phyloP scores from a whole-genome alignment of 2,888 invertebrate species.

The Laspeyria flexula region DNA sequence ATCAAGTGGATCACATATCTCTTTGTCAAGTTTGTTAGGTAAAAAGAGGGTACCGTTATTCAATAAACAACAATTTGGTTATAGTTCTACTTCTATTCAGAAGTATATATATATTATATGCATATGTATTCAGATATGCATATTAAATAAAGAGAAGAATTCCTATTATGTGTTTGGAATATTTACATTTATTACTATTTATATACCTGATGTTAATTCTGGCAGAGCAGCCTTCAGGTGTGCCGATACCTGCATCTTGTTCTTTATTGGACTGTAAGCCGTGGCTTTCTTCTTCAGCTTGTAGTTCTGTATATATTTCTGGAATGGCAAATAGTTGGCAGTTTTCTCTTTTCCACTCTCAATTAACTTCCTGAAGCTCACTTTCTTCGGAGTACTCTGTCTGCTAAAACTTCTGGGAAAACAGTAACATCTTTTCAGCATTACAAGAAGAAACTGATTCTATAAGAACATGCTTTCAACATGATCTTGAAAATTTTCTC shows the following conservation, averaged over 20 bases:
- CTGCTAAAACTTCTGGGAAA: conserved; percentile 66
- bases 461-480: background rate
- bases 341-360: conserved; percentile 79
- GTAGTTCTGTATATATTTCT: conserved; percentile 76
- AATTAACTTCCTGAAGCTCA: conserved; percentile 77
- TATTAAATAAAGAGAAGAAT: too few relatives aligned
- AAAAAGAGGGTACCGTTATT: too few relatives aligned
- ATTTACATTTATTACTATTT: background rate
- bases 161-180: too few relatives aligned
- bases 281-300: conserved; percentile 72
- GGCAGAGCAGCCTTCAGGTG: conserved; percentile 69
- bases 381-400: conserved; percentile 80
- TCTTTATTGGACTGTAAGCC: conserved; percentile 73
- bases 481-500: background rate
- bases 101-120: too few relatives aligned
- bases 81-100: too few relatives aligned
- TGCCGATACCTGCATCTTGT: conserved; percentile 68
- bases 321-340: conserved; percentile 89
- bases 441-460: background rate
- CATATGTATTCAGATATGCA: too few relatives aligned
- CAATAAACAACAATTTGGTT: too few relatives aligned
- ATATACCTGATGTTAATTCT: conserved; percentile 69
- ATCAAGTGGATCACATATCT: too few relatives aligned
- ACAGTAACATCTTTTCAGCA: conserved; percentile 23
- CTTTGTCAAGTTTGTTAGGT: too few relatives aligned